phyloP scores from a whole-genome alignment of 2,797 vertebrate species.

The Sebastes nivosus region DNA sequence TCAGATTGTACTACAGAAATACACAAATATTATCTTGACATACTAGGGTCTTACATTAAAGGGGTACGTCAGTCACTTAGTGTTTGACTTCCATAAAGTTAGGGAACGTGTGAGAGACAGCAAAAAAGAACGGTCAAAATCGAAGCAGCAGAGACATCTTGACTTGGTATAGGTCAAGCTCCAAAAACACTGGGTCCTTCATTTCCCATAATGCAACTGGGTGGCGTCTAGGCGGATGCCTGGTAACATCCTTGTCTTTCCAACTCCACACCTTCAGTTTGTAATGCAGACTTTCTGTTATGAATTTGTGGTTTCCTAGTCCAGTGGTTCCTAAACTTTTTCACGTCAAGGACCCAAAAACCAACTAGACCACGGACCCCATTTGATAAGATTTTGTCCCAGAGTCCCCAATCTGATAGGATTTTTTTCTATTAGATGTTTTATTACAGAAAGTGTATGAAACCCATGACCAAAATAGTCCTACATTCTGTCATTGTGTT shows the following conservation, averaged over 20 bases:
- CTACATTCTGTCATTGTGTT: no score
- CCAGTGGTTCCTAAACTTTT: not conserved
- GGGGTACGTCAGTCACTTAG: not conserved
- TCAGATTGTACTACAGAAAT: not conserved
- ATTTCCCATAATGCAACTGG: not conserved
- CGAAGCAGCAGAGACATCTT: not conserved
- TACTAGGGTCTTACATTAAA: not conserved
- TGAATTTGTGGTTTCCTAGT: not conserved
- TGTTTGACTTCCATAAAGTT: not conserved
- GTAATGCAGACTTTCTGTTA: not conserved
- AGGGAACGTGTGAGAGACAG: no score
- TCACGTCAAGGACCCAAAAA: no score
- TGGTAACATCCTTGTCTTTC: not conserved
- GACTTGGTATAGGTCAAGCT: not conserved
- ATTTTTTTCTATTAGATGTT: no score
- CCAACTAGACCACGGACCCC: no score
- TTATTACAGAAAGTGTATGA: no score
- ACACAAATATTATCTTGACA: not conserved
- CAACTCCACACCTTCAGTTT: not conserved
- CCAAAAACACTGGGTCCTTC: not conserved
- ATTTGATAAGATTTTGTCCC: no score
- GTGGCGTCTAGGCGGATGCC: not conserved
- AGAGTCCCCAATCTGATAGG: no score
- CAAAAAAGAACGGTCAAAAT: not conserved
- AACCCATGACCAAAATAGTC: no score